These are phyloP conservation scores for Platysternon megacephalum DNA, from an alignment of 2,113 vertebrate species.

Conservation along the genomic window DNA sequence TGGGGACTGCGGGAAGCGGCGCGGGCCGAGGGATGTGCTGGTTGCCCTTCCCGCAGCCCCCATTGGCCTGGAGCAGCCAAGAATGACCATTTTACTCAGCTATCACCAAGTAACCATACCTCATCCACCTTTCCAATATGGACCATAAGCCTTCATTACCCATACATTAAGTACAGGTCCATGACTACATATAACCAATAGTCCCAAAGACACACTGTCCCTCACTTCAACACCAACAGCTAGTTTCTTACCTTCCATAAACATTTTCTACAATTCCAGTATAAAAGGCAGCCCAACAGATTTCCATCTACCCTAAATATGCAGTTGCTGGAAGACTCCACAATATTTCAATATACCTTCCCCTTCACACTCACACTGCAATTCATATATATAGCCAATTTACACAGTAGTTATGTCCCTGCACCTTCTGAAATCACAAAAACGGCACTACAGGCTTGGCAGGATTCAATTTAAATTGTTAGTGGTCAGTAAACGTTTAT, in stretches of 20 bases:
- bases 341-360: background rate
- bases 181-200: rapidly evolving
- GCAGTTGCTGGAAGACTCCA: background rate
- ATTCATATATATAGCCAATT: background rate
- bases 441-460: background rate
- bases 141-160: background rate
- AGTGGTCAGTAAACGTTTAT: background rate
- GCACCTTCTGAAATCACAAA: background rate
- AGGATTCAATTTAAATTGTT: background rate
- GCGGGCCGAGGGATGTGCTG: too few relatives aligned
- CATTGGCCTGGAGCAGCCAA: background rate
- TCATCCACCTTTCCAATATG: background rate
- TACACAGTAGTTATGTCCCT: background rate
- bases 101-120: background rate
- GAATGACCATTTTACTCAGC: background rate
- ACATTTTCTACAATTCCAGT: background rate
- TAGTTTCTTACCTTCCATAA: background rate
- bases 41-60: too few relatives aligned
- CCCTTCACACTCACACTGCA: background rate
- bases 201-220: background rate
- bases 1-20: too few relatives aligned
- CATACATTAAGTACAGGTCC: background rate
- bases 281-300: background rate
- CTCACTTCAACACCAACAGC: background rate
- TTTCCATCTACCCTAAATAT: background rate